Evolutionary conservation across 1,140 invertebrate species (phyloP), one percentile per base, ranked within the genome.

Genomic region (Polyergus mexicanus): DNA sequence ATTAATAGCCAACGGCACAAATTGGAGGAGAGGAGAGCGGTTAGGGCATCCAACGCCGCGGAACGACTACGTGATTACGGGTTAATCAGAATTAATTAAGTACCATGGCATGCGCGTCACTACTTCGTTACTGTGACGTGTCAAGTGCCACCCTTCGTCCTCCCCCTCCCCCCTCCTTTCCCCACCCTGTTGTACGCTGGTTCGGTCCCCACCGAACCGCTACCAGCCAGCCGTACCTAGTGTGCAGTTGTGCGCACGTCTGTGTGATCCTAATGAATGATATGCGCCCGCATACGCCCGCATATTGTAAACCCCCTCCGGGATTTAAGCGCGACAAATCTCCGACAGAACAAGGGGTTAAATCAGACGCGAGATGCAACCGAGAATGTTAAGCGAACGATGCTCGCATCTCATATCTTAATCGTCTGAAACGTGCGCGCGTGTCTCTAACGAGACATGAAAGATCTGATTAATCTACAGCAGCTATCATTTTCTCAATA

Each of bases 11-110:
- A 87, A 92, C 91, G 93, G 93, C 91, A 92, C 91, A 94, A 94
- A 95, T 94, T 94, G 92, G 88, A 93, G 88, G 91, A 88, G 62
- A 51, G 44, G 44, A 92, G 88, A 92, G 85, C 89, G 87, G 91
- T 28, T 11, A 44, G 93, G 89, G 90, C 88, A 90, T 92, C 84
- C 83, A 92, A 92, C 92, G 88, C 89, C 92, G 90, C 90, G 89
- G 88, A 93, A 93, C 92, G 92, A 94, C 94, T 94, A 94, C 94
- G 93, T 95, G 93, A 95, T 95, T 95, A 94, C 91, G 93, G 92
- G 94, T 94, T 95, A 95, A 95, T 95, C 93, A 95, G 93, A 95
- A 95, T 95, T 95, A 94, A 95, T 95, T 94, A 94, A 95, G 93
- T 95, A 91, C 93, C 92, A 87, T 92, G 90, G 93, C 94, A 95